A percentile compares a stretch with the other conserved stretches of the same genome.
Evolutionary conservation across 2,888 invertebrate species (phyloP).

Genomic region (Caenorhabditis drosophilae): DNA sequence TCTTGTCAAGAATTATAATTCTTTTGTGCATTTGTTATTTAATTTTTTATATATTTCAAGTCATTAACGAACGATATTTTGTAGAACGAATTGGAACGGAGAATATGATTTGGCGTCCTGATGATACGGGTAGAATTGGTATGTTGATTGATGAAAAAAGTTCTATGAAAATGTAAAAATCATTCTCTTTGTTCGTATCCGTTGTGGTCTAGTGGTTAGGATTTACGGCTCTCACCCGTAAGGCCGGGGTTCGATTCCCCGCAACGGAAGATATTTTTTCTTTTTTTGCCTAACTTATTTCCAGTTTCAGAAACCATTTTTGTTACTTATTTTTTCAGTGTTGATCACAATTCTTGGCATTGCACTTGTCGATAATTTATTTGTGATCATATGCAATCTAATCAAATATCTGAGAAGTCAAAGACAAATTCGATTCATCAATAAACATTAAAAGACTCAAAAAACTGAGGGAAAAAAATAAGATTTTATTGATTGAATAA

Average conservation of each 20-base stretch:
- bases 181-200: constrained; percentile 1
- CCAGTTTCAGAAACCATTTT: no score
- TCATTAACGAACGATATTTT: constrained; percentile 25
- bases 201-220: constrained; percentile 44
- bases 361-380: constrained; percentile 16
- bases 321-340: constrained; percentile 22
- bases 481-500: neutral
- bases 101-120: constrained; percentile 18
- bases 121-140: constrained; percentile 42
- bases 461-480: no score
- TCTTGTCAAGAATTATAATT: constrained; percentile 5
- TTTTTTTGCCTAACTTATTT: no score
- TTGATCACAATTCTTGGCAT: constrained; percentile 7
- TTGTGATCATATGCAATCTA: neutral
- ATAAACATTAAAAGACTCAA: constrained; percentile 33
- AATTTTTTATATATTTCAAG: constrained; percentile 16
- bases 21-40: constrained; percentile 13
- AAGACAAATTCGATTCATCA: constrained; percentile 27
- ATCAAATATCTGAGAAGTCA: constrained; percentile 17
- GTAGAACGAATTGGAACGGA: constrained; percentile 9
- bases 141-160: constrained; percentile 1
- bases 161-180: neutral
- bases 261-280: constrained; percentile 34
- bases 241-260: constrained; percentile 54
- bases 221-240: constrained; percentile 49